These are phyloP conservation scores for Cyprinella venusta DNA, from an alignment of 2,797 vertebrate species.

Conservation along the genomic window DNA sequence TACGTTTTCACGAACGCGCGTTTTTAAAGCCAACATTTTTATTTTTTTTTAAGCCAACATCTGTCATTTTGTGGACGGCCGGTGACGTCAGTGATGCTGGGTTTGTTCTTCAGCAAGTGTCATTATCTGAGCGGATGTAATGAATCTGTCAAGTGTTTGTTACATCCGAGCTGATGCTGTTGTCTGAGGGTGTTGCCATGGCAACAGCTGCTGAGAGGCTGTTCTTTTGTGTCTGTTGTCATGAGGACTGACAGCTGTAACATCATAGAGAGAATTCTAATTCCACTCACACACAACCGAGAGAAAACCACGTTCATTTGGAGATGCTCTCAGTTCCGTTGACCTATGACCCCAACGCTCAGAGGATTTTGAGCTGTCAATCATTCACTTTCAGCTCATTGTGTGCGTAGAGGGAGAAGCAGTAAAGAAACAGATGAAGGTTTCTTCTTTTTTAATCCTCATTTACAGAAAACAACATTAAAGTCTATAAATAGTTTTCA, in stretches of 20 bases:
- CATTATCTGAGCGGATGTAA: background rate
- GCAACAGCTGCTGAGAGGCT: conserved; percentile 67
- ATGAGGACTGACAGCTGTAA: background rate
- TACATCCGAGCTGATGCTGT: background rate
- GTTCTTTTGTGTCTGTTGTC: conserved; percentile 27
- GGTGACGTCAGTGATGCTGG: background rate
- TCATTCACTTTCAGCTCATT: background rate
- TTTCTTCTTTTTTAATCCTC: too few species aligned
- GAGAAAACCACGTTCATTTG: too few species aligned
- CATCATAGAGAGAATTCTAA: background rate
- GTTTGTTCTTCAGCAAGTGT: background rate
- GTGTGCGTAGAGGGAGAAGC: too few species aligned
- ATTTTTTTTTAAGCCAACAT: background rate
- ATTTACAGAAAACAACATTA: conserved; percentile 4
- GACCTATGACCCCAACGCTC: background rate
- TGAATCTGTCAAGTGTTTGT: background rate
- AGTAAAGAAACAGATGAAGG: background rate
- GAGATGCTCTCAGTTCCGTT: background rate
- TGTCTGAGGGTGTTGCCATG: conserved; percentile 62
- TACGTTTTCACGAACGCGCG: background rate
- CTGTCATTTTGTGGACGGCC: background rate
- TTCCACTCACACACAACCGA: background rate
- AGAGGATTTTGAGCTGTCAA: background rate
- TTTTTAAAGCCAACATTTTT: background rate
- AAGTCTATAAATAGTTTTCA: conserved; percentile 11